Evolutionary conservation across 2,797 vertebrate species (phyloP).

Genomic region (Arvicola amphibius): DNA sequence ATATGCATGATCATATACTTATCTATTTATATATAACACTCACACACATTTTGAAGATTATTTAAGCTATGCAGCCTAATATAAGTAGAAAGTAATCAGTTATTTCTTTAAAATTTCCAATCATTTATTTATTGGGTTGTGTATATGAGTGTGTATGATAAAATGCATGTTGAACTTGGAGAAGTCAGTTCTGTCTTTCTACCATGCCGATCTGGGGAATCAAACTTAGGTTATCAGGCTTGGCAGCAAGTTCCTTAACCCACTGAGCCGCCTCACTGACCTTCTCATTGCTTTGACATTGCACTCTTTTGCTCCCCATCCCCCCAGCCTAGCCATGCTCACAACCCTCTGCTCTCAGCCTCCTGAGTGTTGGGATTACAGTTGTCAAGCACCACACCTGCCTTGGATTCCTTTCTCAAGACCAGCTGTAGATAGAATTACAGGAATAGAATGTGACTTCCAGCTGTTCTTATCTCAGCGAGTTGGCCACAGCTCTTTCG

Average conservation of each 20-base stretch:
- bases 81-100: neutral
- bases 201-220: neutral
- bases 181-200: neutral
- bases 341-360: neutral
- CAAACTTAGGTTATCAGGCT: neutral
- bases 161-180: neutral
- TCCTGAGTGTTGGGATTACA: neutral
- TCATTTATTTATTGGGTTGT: neutral
- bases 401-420: constrained; percentile 1
- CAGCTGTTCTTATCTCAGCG: neutral
- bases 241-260: neutral
- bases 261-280: no score
- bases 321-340: no score
- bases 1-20: neutral
- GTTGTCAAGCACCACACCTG: neutral
- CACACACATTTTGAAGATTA: neutral
- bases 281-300: neutral
- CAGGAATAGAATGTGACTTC: neutral
- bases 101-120: neutral
- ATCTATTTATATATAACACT: neutral
- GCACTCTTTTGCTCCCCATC: no score
- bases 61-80: neutral
- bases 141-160: neutral
- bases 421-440: neutral
- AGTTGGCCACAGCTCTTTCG: no score